Conservation (phyloP, 2,888 invertebrate species). For the Pyrochroa serraticornis region DNA sequence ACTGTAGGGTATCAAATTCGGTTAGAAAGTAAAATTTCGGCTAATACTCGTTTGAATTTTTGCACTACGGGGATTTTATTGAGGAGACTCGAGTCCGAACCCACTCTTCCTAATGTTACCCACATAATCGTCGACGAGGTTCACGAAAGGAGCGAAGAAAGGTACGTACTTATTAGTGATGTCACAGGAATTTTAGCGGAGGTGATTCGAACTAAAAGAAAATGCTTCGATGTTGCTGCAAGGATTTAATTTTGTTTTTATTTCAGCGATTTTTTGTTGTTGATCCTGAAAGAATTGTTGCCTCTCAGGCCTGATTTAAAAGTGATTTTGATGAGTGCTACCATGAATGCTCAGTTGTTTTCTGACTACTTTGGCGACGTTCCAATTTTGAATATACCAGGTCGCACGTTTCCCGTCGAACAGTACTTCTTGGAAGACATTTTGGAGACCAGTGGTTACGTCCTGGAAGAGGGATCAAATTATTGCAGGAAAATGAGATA, state of each 20-base stretch:
- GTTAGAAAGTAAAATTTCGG: constrained; percentile 77
- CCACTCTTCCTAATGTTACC: constrained; percentile 75
- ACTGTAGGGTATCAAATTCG: constrained; percentile 74
- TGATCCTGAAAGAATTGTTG: constrained; percentile 80
- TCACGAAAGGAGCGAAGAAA: constrained; percentile 89
- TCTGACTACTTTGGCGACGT: constrained; percentile 81
- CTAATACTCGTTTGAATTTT: constrained; percentile 82
- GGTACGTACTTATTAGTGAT: constrained; percentile 58
- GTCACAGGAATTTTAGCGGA: not conserved
- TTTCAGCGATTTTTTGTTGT: constrained; percentile 81
- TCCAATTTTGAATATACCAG: constrained; percentile 82
- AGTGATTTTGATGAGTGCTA: constrained; percentile 92
- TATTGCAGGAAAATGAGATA: constrained; percentile 66
- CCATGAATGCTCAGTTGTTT: constrained; percentile 84
- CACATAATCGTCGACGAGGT: constrained; percentile 92
- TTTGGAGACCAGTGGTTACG: constrained; percentile 68
- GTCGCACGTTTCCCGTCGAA: constrained; percentile 83
- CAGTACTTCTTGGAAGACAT: constrained; percentile 84
- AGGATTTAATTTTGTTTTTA: not conserved
- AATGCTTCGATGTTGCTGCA: no score
- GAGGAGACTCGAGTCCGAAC: constrained; percentile 81
- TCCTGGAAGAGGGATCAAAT: constrained; percentile 67
- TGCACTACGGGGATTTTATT: constrained; percentile 93
- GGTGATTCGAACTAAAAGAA: no score
- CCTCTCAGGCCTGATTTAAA: constrained; percentile 75